Base-by-base conservation (phyloP, 2,888 invertebrate species). In the Brachypalpus laphriformis region DNA sequence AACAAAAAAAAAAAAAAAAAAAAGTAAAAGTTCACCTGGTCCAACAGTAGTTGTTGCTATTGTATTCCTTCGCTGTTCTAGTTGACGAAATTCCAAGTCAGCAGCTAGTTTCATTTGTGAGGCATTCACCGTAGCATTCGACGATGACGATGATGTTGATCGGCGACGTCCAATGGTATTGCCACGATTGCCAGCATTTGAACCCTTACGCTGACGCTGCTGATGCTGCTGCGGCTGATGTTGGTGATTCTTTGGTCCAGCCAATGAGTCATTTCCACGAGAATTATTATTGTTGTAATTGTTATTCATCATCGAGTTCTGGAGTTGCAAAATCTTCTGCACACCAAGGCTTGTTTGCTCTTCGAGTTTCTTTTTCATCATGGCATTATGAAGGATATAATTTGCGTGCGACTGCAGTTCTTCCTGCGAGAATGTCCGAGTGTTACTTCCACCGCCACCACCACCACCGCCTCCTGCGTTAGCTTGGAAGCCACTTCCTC, bases 381-480 rank as follows among this genome's bases (percentile, higher is more conserved):
- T 89, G n/a, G 91, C 91, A 87, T 91, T 91, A 40, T 91, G 91
- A 89, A 91, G 91, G 63, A 91, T 91, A 9, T 88, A 87, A 75
- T 90, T 91, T 4, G 91, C 90, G 87, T 91, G 91, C 0, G 90
- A 89, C 72, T 91, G 90, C 28, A 91, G 75, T 68, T 91, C 91
- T 82, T 91, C 91, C 28, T 91, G 91, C 0, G 90, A 88, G 31
- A 61, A 85, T 1, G 82, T 72, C 2, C 82, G 72, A 0, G 8
- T 3, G 25, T 51, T 71, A 31, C 34, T 74, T 0, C 59, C 74
- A 34, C 34, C 28, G 16, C 20, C 28, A 4, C 51, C 45, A n/a
- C 16, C 22, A 1, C 45, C 49, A 31, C 34, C 40, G n/a, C n/a
- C n/a, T n/a, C n/a, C n/a, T n/a, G n/a, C n/a, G 28, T 47, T 74